Percentiles rank a stretch among this genome's conserved stretches.
phyloP scores from a whole-genome alignment of 2,888 invertebrate genomes.

The Adelognathus sp. region DNA sequence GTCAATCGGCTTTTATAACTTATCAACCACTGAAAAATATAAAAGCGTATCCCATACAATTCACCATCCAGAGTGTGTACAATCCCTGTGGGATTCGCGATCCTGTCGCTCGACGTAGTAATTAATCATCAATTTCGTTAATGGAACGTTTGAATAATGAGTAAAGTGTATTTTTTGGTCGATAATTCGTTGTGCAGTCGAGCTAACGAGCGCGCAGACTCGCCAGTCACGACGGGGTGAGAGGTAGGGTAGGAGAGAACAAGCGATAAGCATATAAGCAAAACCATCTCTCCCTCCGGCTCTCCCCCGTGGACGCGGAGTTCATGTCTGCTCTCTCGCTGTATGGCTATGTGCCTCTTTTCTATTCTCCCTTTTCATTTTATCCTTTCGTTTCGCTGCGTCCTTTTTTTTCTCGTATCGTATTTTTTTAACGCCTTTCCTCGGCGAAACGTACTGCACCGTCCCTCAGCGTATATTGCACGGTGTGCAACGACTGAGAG shows the following conservation, averaged over 20 bases:
- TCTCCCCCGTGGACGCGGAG: conserved; percentile 21
- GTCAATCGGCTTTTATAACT: too few species aligned
- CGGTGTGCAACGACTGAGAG: conserved; percentile 33
- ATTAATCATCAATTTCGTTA: conserved; percentile 36
- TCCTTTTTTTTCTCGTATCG: conserved; percentile 16
- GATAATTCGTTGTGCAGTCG: conserved; percentile 44
- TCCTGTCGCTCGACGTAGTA: neutral
- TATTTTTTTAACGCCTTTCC: conserved; percentile 17
- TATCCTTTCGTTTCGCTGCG: conserved; percentile 38
- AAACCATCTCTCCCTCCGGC: neutral
- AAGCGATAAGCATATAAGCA: conserved; percentile 4
- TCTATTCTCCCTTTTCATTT: conserved; percentile 23
- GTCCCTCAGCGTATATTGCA: conserved; percentile 27
- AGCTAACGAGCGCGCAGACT: conserved; percentile 52
- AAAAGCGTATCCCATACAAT: too few species aligned
- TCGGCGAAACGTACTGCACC: neutral
- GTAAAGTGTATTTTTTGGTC: conserved; percentile 45
- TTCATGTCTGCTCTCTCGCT: conserved; percentile 24
- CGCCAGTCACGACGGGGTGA: conserved; percentile 24
- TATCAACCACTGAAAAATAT: too few species aligned
- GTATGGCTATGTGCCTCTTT: conserved; percentile 5
- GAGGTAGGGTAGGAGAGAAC: neutral
- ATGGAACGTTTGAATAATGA: conserved; percentile 36
- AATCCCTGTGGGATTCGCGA: too few species aligned
- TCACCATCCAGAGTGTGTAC: too few species aligned